These are phyloP conservation scores for Zosterops japonicus DNA, from an alignment of 2,113 vertebrate genomes.

Conservation along the genomic window DNA sequence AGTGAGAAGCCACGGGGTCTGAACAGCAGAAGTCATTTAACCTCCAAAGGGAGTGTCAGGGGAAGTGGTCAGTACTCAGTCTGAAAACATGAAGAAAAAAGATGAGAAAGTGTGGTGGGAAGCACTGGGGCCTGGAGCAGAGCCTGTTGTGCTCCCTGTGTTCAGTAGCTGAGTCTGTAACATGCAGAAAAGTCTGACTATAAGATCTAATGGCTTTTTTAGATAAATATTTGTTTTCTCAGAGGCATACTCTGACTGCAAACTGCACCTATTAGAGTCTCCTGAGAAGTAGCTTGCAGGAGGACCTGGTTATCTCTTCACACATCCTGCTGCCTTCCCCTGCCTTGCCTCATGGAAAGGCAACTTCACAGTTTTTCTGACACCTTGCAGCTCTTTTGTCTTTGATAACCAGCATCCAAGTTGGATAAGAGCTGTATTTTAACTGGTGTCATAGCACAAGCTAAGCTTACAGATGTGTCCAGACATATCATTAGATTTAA, in stretches of 20 bases:
- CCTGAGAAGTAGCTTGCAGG: background rate
- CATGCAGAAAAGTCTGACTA: background rate
- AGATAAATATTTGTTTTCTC: background rate
- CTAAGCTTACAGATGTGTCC: background rate
- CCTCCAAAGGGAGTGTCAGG: background rate
- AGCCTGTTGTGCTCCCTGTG: fast-evolving
- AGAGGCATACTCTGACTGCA: background rate
- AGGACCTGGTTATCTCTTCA: background rate
- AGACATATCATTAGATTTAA: background rate
- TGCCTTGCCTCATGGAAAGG: background rate
- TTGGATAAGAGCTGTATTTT: background rate
- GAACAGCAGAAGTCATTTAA: background rate
- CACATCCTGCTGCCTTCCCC: background rate
- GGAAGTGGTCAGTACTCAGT: background rate
- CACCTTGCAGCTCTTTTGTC: background rate
- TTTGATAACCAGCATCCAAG: background rate
- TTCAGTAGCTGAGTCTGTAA: background rate
- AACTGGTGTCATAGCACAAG: background rate
- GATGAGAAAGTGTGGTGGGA: background rate
- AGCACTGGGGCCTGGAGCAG: background rate
- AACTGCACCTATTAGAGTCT: background rate
- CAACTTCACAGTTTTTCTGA: background rate
- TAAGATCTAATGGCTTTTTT: background rate
- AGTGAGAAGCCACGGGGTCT: background rate
- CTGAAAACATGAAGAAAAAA: background rate